phyloP scores from a whole-genome alignment of 2,113 vertebrate genomes.

The Crotalus viridis region DNA sequence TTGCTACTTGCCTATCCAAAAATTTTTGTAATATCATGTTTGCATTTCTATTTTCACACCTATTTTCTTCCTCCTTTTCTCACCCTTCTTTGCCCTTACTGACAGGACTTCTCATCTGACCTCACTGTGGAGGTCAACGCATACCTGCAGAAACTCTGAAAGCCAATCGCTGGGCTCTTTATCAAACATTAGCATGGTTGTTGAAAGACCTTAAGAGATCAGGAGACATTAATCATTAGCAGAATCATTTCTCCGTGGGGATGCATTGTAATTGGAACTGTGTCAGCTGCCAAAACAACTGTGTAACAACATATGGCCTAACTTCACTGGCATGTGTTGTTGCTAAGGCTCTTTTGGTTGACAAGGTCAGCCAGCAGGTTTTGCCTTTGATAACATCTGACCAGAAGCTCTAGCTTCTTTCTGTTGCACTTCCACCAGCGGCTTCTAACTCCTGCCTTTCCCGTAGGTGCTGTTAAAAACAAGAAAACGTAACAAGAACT shows the following conservation, averaged over 20 bases:
- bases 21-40: not conserved
- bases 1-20: conserved; percentile 19
- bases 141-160: accelerated
- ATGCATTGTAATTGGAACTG: not conserved
- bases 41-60: not conserved
- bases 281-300: not conserved
- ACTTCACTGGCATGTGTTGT: conserved; percentile 30
- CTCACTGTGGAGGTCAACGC: not conserved
- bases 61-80: conserved; percentile 5
- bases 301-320: not conserved
- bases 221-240: not conserved
- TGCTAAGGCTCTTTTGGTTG: conserved; percentile 4
- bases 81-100: not conserved
- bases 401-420: not conserved
- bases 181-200: not conserved
- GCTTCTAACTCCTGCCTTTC: not conserved
- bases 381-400: not conserved
- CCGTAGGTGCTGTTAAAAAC: not conserved
- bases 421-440: not conserved
- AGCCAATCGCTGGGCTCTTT: accelerated
- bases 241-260: conserved; percentile 1
- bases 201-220: not conserved
- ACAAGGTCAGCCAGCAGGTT: not conserved
- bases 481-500: not conserved
- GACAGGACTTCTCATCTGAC: not conserved